Percentiles rank a stretch among this genome's conserved stretches.
phyloP scores from a whole-genome alignment of 2,888 invertebrate species.

The Leptinotarsa rubiginosa region DNA sequence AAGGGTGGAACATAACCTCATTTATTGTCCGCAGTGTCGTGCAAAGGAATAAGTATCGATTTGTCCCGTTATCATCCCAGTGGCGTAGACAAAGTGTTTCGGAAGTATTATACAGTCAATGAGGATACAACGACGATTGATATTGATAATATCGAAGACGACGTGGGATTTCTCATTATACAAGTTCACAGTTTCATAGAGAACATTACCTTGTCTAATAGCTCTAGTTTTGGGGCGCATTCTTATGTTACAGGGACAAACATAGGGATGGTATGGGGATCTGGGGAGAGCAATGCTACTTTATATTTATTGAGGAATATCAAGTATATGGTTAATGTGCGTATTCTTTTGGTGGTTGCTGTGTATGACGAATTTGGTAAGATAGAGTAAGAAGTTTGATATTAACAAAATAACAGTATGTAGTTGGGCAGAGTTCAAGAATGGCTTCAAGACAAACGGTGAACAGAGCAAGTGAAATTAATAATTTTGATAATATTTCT shows the following conservation, averaged over 20 bases:
- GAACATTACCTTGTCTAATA: slow-evolving; percentile 71
- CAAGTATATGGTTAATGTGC: slow-evolving; percentile 30
- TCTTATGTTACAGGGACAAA: slow-evolving; percentile 71
- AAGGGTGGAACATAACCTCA: slow-evolving; percentile 33
- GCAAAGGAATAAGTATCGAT: slow-evolving; percentile 45
- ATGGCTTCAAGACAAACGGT: no score
- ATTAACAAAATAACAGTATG: background rate
- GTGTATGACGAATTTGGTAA: slow-evolving; percentile 50
- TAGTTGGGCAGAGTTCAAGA: no score
- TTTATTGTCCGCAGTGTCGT: slow-evolving; percentile 32
- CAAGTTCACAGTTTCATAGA: slow-evolving; percentile 75
- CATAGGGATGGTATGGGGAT: slow-evolving; percentile 69
- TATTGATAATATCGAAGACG: slow-evolving; percentile 66
- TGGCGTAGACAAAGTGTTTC: slow-evolving; percentile 49
- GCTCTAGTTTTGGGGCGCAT: slow-evolving; percentile 49
- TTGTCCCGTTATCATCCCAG: slow-evolving; percentile 55
- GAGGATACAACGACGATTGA: slow-evolving; percentile 54
- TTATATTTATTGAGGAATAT: slow-evolving; percentile 46
- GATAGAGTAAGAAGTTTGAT: slow-evolving; percentile 23
- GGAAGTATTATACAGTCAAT: slow-evolving; percentile 49
- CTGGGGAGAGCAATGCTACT: slow-evolving; percentile 31
- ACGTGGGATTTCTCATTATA: slow-evolving; percentile 71
- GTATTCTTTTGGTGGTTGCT: slow-evolving; percentile 45
- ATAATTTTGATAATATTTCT: no score
- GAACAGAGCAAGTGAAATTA: no score